Base-by-base conservation (phyloP, 2,888 invertebrate genomes). In the Piscicola geometra region DNA sequence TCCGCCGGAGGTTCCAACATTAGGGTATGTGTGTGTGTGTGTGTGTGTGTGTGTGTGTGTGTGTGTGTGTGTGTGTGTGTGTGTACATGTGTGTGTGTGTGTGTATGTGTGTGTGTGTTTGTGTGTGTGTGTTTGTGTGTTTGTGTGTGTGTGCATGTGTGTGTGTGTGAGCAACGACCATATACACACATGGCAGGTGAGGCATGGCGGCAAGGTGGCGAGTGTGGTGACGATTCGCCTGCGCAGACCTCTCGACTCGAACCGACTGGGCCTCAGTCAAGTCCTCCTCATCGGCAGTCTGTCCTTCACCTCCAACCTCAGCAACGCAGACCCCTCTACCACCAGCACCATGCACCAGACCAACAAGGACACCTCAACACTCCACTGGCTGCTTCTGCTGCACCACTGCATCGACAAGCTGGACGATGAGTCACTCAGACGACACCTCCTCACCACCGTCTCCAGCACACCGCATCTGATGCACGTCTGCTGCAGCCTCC, bases 161-260 rank as follows among this genome's bases (percentile, higher is more conserved):
- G n/a, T n/a, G n/a, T n/a, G n/a, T n/a, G n/a, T n/a, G n/a, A n/a
- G n/a, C n/a, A n/a, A n/a, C n/a, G n/a, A n/a, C n/a, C n/a, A n/a
- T n/a, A n/a, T n/a, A n/a, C n/a, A n/a, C n/a, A n/a, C n/a, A n/a
- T n/a, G 1, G 28, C 47, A 32, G 60, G 25, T 56, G n/a, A 18
- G 60, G 60, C 60, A 56, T 25, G n/a, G 15, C 3, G 60, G 60
- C 60, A 56, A n/a, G 86, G 91, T 94, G 25, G 93, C 92, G 64
- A 92, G 92, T 77, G 90, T 91, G 64, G 91, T 95, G 76, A 90
- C 93, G 75, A 87, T 93, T 12, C 87, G 90, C 41, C 86, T 91
- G 32, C 93, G 92, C 85, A 92, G 92, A 83, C 94, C 95, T 0
- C 88, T 92, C 50, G 94, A 94, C 82, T 92, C 92, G n/a, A 90